Conservation (phyloP, 2,888 invertebrate genomes). For the Ligdia adustata region DNA sequence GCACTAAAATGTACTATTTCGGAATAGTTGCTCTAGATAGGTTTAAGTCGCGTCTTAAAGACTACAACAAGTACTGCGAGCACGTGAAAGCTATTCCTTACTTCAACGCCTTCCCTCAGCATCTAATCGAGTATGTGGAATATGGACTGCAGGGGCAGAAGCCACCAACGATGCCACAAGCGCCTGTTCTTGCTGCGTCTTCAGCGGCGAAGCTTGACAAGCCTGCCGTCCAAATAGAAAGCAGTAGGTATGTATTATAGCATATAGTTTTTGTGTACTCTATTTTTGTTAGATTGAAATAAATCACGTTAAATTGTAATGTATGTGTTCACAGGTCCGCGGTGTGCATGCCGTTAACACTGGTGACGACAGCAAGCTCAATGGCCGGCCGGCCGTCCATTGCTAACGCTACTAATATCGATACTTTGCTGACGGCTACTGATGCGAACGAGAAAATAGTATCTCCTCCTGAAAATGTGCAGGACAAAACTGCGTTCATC, state of each 20-base stretch:
- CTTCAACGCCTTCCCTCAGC: constrained; percentile 96
- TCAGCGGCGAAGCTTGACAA: constrained; percentile 86
- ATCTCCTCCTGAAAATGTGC: constrained; percentile 95
- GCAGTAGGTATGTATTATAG: constrained; percentile 73
- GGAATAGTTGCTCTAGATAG: constrained; percentile 97
- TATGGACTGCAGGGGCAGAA: constrained; percentile 95
- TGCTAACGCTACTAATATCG: constrained; percentile 98
- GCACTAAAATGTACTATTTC: constrained; percentile 98
- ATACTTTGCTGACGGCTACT: constrained; percentile 96
- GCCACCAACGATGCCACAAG: constrained; percentile 92
- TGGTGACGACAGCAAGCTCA: constrained; percentile 84
- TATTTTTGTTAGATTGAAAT: constrained; percentile 7
- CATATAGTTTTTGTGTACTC: not conserved
- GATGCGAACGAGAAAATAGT: constrained; percentile 94
- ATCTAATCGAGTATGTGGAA: constrained; percentile 96
- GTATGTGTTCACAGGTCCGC: constrained; percentile 61
- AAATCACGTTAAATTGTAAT: constrained; percentile 28
- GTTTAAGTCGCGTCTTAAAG: constrained; percentile 96
- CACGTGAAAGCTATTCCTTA: constrained; percentile 96
- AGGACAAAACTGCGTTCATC: constrained; percentile 99
- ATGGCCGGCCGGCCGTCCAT: constrained; percentile 92
- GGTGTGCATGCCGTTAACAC: constrained; percentile 70
- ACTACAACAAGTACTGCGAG: constrained; percentile 98
- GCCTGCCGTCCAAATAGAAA: constrained; percentile 79
- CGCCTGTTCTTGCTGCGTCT: constrained; percentile 87